These are phyloP conservation scores for Diplodus puntazzo DNA, from an alignment of 2,797 vertebrate species.

Conservation along the genomic window DNA sequence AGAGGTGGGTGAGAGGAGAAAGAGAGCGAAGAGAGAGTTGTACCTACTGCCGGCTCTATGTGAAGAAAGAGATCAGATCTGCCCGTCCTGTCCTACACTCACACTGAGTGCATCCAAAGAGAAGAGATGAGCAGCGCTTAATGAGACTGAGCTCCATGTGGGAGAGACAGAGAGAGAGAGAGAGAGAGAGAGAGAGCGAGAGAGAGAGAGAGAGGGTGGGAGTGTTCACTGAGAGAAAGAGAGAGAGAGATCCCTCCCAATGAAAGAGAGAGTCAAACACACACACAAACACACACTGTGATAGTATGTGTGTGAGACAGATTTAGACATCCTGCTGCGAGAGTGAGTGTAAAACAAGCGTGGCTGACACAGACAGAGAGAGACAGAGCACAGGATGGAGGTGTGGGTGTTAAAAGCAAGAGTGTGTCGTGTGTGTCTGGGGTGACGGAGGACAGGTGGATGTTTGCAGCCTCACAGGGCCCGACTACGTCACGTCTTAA, in stretches of 20 bases:
- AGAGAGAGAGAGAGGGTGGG: conserved; percentile 28
- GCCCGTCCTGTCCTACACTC: conserved; percentile 62
- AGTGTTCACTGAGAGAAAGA: conserved; percentile 1
- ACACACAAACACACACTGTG: not conserved
- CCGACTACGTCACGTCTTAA: not conserved
- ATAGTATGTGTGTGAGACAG: conserved; percentile 39
- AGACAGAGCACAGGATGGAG: conserved; percentile 2
- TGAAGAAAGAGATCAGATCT: conserved; percentile 47
- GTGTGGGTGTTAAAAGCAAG: not conserved
- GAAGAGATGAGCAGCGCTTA: conserved; percentile 26
- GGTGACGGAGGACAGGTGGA: conserved; percentile 10
- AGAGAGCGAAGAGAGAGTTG: conserved; percentile 31
- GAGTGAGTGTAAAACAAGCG: not conserved
- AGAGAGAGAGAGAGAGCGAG: conserved; percentile 12
- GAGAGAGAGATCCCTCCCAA: conserved; percentile 36
- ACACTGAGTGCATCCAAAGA: conserved; percentile 56
- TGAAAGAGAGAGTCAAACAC: conserved; percentile 28
- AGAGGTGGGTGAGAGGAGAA: not conserved
- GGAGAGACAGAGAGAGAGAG: conserved; percentile 40
- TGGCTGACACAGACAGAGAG: conserved; percentile 19
- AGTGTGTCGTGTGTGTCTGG: not conserved
- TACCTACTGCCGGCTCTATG: conserved; percentile 67
- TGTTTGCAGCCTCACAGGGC: conserved; percentile 2
- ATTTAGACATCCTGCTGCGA: conserved; percentile 49
- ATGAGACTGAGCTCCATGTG: conserved; percentile 38